phyloP scores from a whole-genome alignment of 2,797 vertebrate genomes.

The Chloroceryle amazona region DNA sequence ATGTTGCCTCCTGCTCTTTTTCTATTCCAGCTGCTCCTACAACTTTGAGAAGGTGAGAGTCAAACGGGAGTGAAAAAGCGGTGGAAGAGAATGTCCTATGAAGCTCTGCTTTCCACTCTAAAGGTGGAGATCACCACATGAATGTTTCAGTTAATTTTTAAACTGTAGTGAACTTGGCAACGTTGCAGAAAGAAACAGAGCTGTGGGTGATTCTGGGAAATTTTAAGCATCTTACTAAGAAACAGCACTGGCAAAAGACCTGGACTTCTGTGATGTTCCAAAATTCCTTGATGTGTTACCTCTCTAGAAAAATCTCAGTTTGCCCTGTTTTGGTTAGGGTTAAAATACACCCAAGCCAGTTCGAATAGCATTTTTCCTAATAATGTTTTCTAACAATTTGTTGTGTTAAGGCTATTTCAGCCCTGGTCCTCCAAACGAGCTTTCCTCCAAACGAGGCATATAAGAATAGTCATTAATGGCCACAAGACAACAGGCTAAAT shows the following conservation, averaged over 20 bases:
- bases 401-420: neutral
- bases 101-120: neutral
- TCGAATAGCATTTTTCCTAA: neutral
- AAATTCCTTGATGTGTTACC: neutral
- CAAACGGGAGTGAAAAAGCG: neutral
- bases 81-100: neutral
- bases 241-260: neutral
- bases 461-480: neutral
- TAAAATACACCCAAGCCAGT: neutral
- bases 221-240: neutral
- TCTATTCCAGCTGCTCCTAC: neutral
- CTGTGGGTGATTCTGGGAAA: neutral
- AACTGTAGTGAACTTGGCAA: neutral
- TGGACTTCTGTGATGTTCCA: neutral
- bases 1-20: neutral
- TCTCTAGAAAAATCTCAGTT: neutral
- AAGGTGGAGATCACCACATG: neutral
- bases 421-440: neutral
- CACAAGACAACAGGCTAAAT: neutral
- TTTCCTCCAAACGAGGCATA: neutral
- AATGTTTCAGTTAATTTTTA: neutral
- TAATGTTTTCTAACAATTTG: neutral
- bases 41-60: neutral
- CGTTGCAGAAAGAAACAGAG: neutral
- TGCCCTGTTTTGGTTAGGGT: neutral